Conservation (phyloP, 2,888 invertebrate genomes). For the Epirrhoe alternata region DNA sequence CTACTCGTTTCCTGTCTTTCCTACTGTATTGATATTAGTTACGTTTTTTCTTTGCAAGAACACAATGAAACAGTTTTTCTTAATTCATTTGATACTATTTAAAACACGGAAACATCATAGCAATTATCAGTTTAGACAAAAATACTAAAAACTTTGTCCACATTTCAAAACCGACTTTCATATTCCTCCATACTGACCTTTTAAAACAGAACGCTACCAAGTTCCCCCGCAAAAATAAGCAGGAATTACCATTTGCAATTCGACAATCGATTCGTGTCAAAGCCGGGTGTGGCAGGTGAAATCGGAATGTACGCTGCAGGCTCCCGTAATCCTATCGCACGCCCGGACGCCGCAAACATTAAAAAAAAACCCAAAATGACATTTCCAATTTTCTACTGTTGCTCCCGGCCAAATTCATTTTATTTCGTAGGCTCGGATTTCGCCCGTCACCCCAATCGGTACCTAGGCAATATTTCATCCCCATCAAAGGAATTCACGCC, state of each 20-base stretch:
- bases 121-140: background rate
- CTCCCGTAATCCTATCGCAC: constrained; percentile 73
- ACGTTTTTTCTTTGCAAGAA: background rate
- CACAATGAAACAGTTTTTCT: too few relatives aligned
- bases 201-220: constrained; percentile 21
- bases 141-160: background rate
- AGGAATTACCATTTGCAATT: constrained; percentile 66
- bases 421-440: constrained; percentile 79
- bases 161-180: background rate
- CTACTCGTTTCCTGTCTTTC: constrained; percentile 53
- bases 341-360: constrained; percentile 77
- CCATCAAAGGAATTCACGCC: constrained; percentile 77
- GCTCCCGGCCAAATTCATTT: constrained; percentile 81
- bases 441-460: constrained; percentile 66
- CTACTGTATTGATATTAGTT: constrained; percentile 39
- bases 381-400: constrained; percentile 86
- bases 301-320: constrained; percentile 61
- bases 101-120: background rate
- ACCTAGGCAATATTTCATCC: constrained; percentile 78
- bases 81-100: background rate
- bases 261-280: constrained; percentile 71
- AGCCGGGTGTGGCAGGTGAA: constrained; percentile 64
- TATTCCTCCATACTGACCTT: constrained; percentile 13
- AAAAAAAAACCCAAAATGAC: constrained; percentile 86
- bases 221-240: constrained; percentile 25